These are phyloP conservation scores for Grammomys dolichurus DNA, from an alignment of 2,113 vertebrate genomes.

Conservation along the genomic window DNA sequence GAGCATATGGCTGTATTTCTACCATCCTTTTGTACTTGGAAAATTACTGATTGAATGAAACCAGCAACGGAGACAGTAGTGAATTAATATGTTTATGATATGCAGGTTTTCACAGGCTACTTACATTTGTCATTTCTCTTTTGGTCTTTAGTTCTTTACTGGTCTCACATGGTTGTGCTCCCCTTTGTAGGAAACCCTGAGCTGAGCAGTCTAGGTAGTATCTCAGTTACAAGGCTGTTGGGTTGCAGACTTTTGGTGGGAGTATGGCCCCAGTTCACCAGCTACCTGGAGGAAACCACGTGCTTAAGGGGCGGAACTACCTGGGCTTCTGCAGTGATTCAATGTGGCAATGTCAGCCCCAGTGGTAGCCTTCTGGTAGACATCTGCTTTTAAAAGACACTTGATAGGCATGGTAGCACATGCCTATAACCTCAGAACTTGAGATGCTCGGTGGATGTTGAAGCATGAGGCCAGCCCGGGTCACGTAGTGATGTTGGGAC, in stretches of 20 bases:
- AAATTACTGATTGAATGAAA: conserved; percentile 25
- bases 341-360: neutral
- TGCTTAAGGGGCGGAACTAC: neutral
- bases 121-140: neutral
- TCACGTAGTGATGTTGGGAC: neutral
- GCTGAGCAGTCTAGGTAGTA: neutral
- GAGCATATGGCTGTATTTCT: neutral
- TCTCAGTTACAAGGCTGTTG: neutral
- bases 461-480: neutral
- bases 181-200: neutral
- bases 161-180: neutral
- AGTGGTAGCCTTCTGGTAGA: neutral
- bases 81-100: neutral
- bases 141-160: neutral
- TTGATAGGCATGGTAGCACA: neutral
- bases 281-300: neutral
- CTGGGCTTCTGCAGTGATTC: neutral
- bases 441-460: neutral
- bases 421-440: neutral
- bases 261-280: neutral
- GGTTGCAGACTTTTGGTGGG: neutral
- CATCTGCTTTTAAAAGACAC: neutral
- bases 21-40: neutral
- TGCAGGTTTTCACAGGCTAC: neutral
- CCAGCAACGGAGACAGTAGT: neutral